Base-by-base conservation (phyloP, 2,113 vertebrate species). In the Dendropsophus ebraccatus region DNA sequence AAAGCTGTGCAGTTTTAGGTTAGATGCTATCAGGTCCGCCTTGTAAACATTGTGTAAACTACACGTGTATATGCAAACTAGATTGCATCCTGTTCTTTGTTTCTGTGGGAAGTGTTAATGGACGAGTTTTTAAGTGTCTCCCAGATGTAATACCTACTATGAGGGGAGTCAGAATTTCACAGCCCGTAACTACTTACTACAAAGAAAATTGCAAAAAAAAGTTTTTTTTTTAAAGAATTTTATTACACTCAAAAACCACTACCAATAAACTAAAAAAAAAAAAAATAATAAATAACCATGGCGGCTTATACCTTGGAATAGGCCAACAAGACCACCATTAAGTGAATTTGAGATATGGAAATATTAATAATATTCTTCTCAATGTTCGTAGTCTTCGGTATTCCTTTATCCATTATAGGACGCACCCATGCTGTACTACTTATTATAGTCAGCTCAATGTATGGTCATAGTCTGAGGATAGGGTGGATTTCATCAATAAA, bases 1-100 rank as follows among this genome's bases (percentile, higher is more conserved):
- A 58, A 28, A 70, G 23, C 84, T 84, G 8, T 89, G 87, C 88
- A 89, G 76, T 21, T 0, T 86, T 82, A 0, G 12, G 81, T 88
- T 87, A 91, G 89, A 82, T 88, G 69, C 87, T 70, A 82, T 73
- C 88, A 88, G 86, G 85, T 28, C 78, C 41, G 86, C 54, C 78
- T 8, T 0, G 1, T 80, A 87, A 88, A 87, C 0, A 0, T 62
- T 84, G 62, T 85, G 32, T 88, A 87, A 90, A 87, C 52, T 0
- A 0, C 82, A 1, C 2, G 1, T 77, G 17, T 83, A 11, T 89
- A 87, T 91, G 87, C 89, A 89, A 83, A 83, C 23, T 67, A 47
- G 0, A 7, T 82, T 50, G 9, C 76, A 72, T 86, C 84, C 84
- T 81, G 84, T 60, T 32, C 77, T 86, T 86, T 86, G 76, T 80